Conservation (phyloP, 2,797 vertebrate species). For the Helarctos malayanus region DNA sequence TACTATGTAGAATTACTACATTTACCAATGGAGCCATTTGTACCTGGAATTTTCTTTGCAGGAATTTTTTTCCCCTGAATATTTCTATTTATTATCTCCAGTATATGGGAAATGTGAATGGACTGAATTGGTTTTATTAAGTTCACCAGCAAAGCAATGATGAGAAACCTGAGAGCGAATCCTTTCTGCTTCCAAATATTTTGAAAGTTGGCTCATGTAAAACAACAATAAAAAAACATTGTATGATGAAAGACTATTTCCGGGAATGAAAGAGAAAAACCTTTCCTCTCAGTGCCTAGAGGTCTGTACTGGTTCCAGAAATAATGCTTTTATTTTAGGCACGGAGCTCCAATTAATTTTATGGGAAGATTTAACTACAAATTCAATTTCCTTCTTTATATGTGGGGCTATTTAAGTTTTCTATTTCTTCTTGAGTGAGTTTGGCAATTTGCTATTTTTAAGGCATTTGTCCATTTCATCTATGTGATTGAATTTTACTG, state of each 20-base stretch:
- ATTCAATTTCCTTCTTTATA: background rate
- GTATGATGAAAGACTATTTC: constrained; percentile 56
- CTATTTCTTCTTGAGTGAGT: background rate
- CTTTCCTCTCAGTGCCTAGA: constrained; percentile 44
- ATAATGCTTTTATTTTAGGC: constrained; percentile 55
- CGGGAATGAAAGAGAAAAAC: constrained; percentile 49
- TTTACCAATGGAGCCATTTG: background rate
- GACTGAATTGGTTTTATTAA: constrained; percentile 63
- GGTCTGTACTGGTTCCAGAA: constrained; percentile 32
- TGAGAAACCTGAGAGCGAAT: constrained; percentile 44
- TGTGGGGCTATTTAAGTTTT: background rate
- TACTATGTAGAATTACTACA: background rate
- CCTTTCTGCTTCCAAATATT: constrained; percentile 47
- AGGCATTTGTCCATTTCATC: background rate
- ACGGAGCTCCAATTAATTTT: background rate
- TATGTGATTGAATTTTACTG: background rate
- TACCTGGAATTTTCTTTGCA: background rate
- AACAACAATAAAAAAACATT: background rate
- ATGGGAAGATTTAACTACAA: background rate
- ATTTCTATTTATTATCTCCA: constrained; percentile 33
- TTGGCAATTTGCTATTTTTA: background rate
- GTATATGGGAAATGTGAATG: background rate
- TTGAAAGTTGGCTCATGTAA: constrained; percentile 51
- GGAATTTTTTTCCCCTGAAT: background rate
- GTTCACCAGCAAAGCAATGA: constrained; percentile 53